A percentile compares a stretch with the other conserved stretches of the same genome.
phyloP scores from a whole-genome alignment of 1,140 invertebrate genomes.

The Gonatopus flavifemur region DNA sequence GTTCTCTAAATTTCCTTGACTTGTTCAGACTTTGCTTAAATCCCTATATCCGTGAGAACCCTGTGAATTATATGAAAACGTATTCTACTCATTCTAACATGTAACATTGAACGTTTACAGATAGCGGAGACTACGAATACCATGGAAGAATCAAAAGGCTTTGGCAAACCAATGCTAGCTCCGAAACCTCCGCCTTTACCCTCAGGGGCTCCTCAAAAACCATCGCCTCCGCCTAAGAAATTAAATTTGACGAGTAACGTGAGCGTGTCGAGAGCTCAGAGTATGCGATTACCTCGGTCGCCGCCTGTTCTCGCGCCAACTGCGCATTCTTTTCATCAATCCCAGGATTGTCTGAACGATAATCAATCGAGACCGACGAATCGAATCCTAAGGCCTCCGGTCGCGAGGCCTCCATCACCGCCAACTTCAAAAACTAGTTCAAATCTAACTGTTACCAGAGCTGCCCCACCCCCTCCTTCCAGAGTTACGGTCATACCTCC shows the following conservation, averaged over 20 bases:
- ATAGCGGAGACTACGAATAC: slow-evolving; percentile 20
- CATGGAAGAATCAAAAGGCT: slow-evolving; percentile 40
- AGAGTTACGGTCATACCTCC: slow-evolving; percentile 41
- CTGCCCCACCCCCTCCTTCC: slow-evolving; percentile 48
- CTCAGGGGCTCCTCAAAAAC: slow-evolving; percentile 45
- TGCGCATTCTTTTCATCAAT: slow-evolving; percentile 56
- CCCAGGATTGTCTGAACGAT: slow-evolving; percentile 57
- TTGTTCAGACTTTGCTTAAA: too few relatives aligned
- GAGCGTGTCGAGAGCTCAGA: slow-evolving; percentile 59
- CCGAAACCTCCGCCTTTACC: slow-evolving; percentile 56
- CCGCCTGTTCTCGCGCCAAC: slow-evolving; percentile 53
- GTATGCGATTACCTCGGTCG: slow-evolving; percentile 60
- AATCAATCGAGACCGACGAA: slow-evolving; percentile 38
- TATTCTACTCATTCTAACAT: too few relatives aligned
- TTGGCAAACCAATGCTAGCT: slow-evolving; percentile 59
- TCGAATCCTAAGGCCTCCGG: slow-evolving; percentile 47
- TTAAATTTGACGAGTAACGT: slow-evolving; percentile 40
- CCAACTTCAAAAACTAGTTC: slow-evolving; percentile 37
- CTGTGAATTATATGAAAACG: too few relatives aligned
- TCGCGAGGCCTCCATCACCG: slow-evolving; percentile 53
- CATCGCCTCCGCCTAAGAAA: slow-evolving; percentile 58
- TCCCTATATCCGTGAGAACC: too few relatives aligned
- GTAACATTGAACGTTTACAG: too few relatives aligned
- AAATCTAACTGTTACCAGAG: slow-evolving; percentile 25
- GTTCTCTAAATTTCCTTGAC: too few relatives aligned